Conservation (phyloP, 1,140 invertebrate species). For the Drosophila asahinai region DNA sequence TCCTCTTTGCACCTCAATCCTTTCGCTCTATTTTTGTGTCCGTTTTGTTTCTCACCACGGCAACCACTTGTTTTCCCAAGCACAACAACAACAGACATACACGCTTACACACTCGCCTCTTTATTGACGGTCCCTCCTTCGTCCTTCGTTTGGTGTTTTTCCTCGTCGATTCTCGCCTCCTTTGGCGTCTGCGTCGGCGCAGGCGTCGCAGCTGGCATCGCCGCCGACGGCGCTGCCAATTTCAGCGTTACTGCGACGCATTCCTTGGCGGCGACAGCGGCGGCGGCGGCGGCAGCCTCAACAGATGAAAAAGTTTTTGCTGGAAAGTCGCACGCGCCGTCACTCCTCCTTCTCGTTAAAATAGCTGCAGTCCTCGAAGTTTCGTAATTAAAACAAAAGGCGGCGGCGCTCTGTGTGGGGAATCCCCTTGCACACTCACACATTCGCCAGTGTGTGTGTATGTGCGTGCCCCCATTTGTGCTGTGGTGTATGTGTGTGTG, state of each 20-base stretch:
- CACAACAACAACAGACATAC: slow-evolving; percentile 74
- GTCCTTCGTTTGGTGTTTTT: slow-evolving; percentile 19
- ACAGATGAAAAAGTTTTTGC: slow-evolving; percentile 78
- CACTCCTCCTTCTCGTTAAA: slow-evolving; percentile 47
- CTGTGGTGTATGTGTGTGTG: slow-evolving; percentile 25
- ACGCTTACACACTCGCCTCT: slow-evolving; percentile 14
- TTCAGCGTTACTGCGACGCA: slow-evolving; percentile 30
- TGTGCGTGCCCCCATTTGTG: slow-evolving; percentile 2
- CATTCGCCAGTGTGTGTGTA: background rate
- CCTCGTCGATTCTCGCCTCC: slow-evolving; percentile 9
- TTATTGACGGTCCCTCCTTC: slow-evolving; percentile 37
- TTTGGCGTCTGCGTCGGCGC: slow-evolving; percentile 43
- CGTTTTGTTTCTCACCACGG: slow-evolving; percentile 76
- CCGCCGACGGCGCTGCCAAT: slow-evolving; percentile 21
- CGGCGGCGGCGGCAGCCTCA: slow-evolving; percentile 60
- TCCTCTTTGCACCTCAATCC: slow-evolving; percentile 23
- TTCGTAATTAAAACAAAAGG: slow-evolving; percentile 52
- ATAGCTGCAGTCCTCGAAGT: slow-evolving; percentile 48
- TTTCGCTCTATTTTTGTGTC: slow-evolving; percentile 57
- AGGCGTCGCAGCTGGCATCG: slow-evolving; percentile 32
- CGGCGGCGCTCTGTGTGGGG: slow-evolving; percentile 10
- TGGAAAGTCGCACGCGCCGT: slow-evolving; percentile 61
- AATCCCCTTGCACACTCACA: slow-evolving; percentile 23
- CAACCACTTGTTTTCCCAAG: slow-evolving; percentile 85
- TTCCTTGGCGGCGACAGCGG: slow-evolving; percentile 46